phyloP scores from a whole-genome alignment of 2,888 invertebrate genomes.

The Argyresthia albistria region DNA sequence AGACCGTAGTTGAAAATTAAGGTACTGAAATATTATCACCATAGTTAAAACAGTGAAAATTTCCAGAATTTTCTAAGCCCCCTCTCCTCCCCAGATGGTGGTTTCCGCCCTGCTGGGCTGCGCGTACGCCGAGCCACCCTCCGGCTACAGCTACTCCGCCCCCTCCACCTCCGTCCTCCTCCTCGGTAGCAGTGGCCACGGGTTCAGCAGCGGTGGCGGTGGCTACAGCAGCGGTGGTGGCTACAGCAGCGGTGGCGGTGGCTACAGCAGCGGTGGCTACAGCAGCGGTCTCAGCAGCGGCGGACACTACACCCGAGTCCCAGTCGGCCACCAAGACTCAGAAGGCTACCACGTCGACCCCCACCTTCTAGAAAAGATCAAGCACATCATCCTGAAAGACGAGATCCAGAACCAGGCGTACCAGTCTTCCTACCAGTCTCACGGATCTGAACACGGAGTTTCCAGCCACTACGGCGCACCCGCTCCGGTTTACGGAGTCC shows the following conservation, averaged over 20 bases:
- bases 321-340: constrained; percentile 82
- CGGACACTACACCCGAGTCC: constrained; percentile 82
- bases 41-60: background rate
- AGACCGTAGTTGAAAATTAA: too few species aligned
- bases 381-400: constrained; percentile 87
- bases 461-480: constrained; percentile 81
- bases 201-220: constrained; percentile 31
- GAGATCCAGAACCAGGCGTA: constrained; percentile 74
- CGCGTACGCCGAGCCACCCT: constrained; percentile 83
- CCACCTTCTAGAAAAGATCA: constrained; percentile 85
- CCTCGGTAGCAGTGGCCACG: constrained; percentile 71
- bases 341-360: constrained; percentile 88
- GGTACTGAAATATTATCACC: too few species aligned
- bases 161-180: constrained; percentile 77
- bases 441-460: constrained; percentile 62
- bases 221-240: constrained; percentile 44
- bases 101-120: constrained; percentile 83
- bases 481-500: constrained; percentile 78
- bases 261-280: constrained; percentile 28
- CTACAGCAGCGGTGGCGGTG: constrained; percentile 27
- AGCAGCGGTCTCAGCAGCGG: constrained; percentile 70
- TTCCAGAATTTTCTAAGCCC: too few species aligned
- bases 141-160: constrained; percentile 79
- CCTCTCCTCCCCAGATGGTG: constrained; percentile 55
- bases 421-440: constrained; percentile 62